A percentile compares a stretch with the other conserved stretches of the same genome.
Evolutionary conservation across 2,113 vertebrate genomes (phyloP).

Genomic region (Hyla sarda): DNA sequence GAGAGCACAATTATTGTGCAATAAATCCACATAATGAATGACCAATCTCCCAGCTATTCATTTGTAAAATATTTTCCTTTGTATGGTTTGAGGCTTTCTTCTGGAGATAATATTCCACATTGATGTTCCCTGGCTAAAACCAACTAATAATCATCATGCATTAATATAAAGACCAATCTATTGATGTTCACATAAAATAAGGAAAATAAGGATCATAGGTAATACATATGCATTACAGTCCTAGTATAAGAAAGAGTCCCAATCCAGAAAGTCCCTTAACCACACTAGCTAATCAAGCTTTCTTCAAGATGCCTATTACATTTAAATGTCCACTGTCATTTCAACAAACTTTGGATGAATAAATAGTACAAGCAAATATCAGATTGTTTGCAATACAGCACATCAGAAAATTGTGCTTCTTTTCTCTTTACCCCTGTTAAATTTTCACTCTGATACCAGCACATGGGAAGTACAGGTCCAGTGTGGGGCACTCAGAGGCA

Average conservation of each 20-base stretch:
- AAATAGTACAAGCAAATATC: no score
- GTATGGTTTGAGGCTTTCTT: slow-evolving; percentile 34
- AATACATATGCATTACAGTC: neutral
- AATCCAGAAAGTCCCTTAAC: neutral
- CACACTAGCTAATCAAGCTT: neutral
- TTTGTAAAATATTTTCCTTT: slow-evolving; percentile 54
- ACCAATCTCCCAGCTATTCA: slow-evolving; percentile 46
- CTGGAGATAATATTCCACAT: slow-evolving; percentile 41
- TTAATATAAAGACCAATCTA: slow-evolving; percentile 37
- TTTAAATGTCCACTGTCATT: no score
- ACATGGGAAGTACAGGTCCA: no score
- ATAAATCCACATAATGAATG: slow-evolving; percentile 57
- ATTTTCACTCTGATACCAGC: no score
- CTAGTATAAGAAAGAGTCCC: neutral
- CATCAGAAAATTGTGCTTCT: no score
- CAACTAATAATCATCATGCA: slow-evolving; percentile 28
- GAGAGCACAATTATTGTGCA: slow-evolving; percentile 48
- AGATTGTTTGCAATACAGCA: no score
- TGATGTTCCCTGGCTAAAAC: slow-evolving; percentile 28
- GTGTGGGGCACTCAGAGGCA: no score
- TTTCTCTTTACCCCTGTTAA: no score
- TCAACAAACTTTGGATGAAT: no score
- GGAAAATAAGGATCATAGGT: neutral
- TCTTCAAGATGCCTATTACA: no score
- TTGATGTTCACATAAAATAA: slow-evolving; percentile 38